Base-by-base conservation (phyloP, 1,140 invertebrate species). In the Stenopsyche tienmushanensis region DNA sequence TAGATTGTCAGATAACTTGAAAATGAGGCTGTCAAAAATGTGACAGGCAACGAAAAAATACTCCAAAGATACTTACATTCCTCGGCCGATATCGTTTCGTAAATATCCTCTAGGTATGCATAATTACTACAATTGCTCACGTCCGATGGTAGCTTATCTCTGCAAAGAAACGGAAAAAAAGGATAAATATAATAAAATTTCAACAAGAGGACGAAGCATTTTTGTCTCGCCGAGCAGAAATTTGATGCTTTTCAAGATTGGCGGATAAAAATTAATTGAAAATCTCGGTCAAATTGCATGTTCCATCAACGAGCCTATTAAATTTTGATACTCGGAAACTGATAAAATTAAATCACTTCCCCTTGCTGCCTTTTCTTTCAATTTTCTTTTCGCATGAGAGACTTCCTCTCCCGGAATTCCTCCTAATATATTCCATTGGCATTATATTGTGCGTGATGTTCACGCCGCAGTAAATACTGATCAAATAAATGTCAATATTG, bases 51-150 rank as follows among this genome's bases (percentile, higher is more conserved):
- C n/a, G n/a, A n/a, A n/a, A n/a, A n/a, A n/a, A n/a, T n/a, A n/a
- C n/a, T n/a, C n/a, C n/a, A n/a, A n/a, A n/a, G n/a, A 44, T 65
- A 68, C 66, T 67, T 55, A 72, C 71, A 34, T 69, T 71, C 69
- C 20, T 68, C 75, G 26, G 70, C 71, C 21, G 62, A 67, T 20
- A 78, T 68, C 10, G 75, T 71, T 63, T 80, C 78, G 59, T 75
- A 79, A 34, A 80, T 71, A 65, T 80, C 78, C 53, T 80, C 78
- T 25, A 80, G 67, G 69, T 78, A 79, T 10, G 77, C 77, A 63
- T 80, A 80, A 71, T 80, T 73, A 39, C 66, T 73, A 62, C 72
- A 78, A 59, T 64, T 68, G 3, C 66, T 73, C 3, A 79, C 73
- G 60, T 78, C 73, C 21, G 71, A 55, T 5, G 78, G 78, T 47